phyloP scores from a whole-genome alignment of 2,888 invertebrate species.

The Empis livida region DNA sequence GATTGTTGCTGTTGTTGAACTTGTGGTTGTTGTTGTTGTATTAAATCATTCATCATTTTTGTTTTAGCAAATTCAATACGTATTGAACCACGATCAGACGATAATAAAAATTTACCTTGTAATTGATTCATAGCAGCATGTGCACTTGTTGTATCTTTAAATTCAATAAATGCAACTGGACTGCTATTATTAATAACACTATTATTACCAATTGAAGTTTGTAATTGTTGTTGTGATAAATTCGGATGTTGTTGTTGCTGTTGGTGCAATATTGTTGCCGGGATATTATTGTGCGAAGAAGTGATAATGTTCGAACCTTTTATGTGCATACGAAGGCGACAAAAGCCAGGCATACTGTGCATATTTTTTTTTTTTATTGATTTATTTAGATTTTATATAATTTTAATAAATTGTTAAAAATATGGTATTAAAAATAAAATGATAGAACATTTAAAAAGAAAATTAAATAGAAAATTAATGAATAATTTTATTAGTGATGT shows the following conservation, averaged over 20 bases:
- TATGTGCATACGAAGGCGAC: conserved; percentile 90
- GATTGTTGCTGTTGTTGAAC: conserved; percentile 2
- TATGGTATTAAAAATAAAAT: no score
- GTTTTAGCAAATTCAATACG: conserved; percentile 98
- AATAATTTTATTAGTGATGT: no score
- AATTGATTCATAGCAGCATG: conserved; percentile 84
- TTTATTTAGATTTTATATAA: no score
- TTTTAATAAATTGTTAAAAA: no score
- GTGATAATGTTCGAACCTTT: conserved; percentile 48
- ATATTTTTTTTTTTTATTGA: conserved; percentile 11
- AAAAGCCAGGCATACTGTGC: conserved; percentile 93
- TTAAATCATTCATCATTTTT: conserved; percentile 75
- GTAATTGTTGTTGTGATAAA: conserved; percentile 15
- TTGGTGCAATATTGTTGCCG: conserved; percentile 8
- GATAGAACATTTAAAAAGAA: no score
- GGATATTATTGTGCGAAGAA: conserved; percentile 19
- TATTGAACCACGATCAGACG: conserved; percentile 93
- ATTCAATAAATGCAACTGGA: conserved; percentile 98
- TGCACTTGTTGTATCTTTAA: conserved; percentile 84
- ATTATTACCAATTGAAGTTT: conserved; percentile 5
- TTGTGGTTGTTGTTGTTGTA: not conserved
- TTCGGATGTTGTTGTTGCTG: conserved; percentile 12
- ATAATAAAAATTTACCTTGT: conserved; percentile 91
- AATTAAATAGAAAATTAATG: no score
- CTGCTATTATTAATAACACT: conserved; percentile 35